A percentile compares a stretch with the other conserved stretches of the same genome.
These are phyloP conservation scores for Diorhabda elongata DNA, from an alignment of 1,140 invertebrate species.

Conservation along the genomic window DNA sequence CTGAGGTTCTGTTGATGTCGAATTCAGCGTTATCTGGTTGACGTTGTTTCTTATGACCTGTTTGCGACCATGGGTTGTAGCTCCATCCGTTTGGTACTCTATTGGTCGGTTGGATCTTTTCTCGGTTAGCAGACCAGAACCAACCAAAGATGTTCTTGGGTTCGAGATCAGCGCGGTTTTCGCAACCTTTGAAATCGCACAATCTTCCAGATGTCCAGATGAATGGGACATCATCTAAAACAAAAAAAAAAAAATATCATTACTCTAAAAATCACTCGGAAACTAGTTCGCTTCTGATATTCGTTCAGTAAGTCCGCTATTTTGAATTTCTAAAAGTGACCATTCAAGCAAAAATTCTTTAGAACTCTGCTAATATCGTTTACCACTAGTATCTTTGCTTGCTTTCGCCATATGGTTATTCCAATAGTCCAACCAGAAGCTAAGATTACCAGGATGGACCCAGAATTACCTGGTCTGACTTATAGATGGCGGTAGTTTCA, in stretches of 20 bases:
- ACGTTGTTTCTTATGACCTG: slow-evolving; percentile 80
- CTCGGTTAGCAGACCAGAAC: slow-evolving; percentile 90
- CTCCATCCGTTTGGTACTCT: slow-evolving; percentile 62
- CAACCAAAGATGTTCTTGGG: slow-evolving; percentile 81
- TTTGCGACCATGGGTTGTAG: slow-evolving; percentile 83
- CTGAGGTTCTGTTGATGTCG: slow-evolving; percentile 76
- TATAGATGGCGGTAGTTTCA: too few species aligned
- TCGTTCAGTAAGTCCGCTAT: too few species aligned
- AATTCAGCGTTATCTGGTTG: slow-evolving; percentile 91
- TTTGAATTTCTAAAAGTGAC: too few species aligned
- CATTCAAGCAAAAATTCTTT: too few species aligned
- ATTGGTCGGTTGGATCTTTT: slow-evolving; percentile 83
- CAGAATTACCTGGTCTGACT: too few species aligned
- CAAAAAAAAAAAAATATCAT: not conserved
- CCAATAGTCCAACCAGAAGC: too few species aligned
- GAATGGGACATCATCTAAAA: slow-evolving; percentile 80
- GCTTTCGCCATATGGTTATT: too few species aligned
- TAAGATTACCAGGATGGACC: too few species aligned
- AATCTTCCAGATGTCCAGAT: slow-evolving; percentile 88
- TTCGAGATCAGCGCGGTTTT: slow-evolving; percentile 77
- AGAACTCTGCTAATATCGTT: too few species aligned
- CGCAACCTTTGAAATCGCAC: slow-evolving; percentile 90
- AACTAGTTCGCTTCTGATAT: too few species aligned
- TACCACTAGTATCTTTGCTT: too few species aligned
- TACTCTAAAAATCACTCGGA: too few species aligned